Conservation (phyloP, 2,797 vertebrate species). For the Muscicapa striata region DNA sequence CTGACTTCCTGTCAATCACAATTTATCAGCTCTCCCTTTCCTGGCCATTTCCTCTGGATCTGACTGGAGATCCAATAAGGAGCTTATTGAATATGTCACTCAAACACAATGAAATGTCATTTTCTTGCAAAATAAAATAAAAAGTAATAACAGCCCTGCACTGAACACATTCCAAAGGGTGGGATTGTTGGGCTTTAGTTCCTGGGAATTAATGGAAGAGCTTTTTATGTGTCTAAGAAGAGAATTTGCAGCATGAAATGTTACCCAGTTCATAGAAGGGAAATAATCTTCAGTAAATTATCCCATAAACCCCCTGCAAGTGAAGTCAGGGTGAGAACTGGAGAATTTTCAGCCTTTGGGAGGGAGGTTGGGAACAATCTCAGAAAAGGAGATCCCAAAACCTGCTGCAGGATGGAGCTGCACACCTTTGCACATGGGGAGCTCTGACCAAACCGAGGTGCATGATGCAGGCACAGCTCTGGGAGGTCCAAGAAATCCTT, state of each 20-base stretch:
- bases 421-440: neutral
- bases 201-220: neutral
- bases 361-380: neutral
- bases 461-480: neutral
- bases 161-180: neutral
- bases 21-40: slow-evolving; percentile 24
- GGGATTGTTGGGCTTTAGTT: neutral
- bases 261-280: neutral
- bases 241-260: neutral
- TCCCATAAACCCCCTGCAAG: neutral
- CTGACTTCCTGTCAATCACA: neutral
- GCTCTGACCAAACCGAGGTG: neutral
- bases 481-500: neutral
- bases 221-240: neutral
- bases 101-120: neutral
- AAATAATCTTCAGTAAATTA: neutral
- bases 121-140: neutral
- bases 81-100: slow-evolving; percentile 29
- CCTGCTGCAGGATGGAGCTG: neutral
- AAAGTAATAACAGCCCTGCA: neutral
- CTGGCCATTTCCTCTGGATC: neutral
- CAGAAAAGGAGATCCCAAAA: neutral
- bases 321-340: neutral
- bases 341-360: neutral
- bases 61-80: slow-evolving; percentile 15